Conservation (phyloP, 1,140 invertebrate genomes). For the Physella acuta region DNA sequence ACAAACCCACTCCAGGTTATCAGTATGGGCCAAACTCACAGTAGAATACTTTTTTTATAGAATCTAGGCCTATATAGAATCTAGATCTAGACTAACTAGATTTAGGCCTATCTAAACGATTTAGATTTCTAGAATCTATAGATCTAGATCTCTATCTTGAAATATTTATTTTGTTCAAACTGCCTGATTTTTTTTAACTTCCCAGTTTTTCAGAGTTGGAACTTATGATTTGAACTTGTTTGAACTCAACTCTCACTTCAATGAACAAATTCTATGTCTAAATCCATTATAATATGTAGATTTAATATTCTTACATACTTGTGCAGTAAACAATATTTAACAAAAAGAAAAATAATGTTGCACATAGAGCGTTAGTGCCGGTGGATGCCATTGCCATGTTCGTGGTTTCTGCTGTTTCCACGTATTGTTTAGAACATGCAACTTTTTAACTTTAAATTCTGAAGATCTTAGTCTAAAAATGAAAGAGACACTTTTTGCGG, state of each 20-base stretch:
- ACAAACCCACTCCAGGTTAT: too few relatives aligned
- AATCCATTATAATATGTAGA: not conserved
- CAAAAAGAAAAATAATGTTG: conserved; percentile 5
- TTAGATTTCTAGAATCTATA: too few relatives aligned
- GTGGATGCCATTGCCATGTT: not conserved
- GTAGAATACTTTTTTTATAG: too few relatives aligned
- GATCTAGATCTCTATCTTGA: not conserved
- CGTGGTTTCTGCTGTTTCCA: conserved; percentile 14
- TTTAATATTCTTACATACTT: conserved; percentile 6
- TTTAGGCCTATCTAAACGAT: too few relatives aligned
- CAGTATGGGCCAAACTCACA: too few relatives aligned
- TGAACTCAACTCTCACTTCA: not conserved
- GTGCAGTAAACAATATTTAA: conserved; percentile 7
- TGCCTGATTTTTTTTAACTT: not conserved
- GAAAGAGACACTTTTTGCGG: too few relatives aligned
- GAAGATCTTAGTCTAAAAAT: too few relatives aligned
- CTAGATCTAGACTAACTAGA: too few relatives aligned
- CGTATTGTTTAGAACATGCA: conserved; percentile 32
- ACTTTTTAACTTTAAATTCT: too few relatives aligned
- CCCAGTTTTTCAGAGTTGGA: not conserved
- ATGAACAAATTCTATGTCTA: not conserved
- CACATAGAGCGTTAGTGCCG: not conserved
- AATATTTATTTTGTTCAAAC: not conserved
- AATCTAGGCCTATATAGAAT: too few relatives aligned
- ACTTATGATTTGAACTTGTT: too few relatives aligned